Evolutionary conservation across 2,888 invertebrate species (phyloP).

Genomic region (Eutolmus rufibarbis): DNA sequence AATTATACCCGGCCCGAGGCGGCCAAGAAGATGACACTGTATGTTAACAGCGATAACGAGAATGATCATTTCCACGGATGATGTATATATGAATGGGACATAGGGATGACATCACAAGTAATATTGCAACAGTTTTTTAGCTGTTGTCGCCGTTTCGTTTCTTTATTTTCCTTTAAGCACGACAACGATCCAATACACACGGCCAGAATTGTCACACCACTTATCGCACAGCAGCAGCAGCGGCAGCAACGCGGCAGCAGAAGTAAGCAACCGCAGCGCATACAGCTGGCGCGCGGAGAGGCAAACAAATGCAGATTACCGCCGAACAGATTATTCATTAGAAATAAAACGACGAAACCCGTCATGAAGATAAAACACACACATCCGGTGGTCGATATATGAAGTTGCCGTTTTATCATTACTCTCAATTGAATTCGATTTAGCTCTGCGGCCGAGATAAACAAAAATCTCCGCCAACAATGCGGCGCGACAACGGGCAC

Average conservation of each 20-base stretch:
- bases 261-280: not conserved
- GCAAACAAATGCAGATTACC: constrained; percentile 32
- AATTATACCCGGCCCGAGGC: constrained; percentile 23
- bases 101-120: constrained; percentile 2
- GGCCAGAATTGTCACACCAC: constrained; percentile 24
- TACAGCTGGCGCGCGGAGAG: not conserved
- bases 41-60: not conserved
- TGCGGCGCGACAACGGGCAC: not conserved
- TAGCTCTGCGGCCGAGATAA: constrained; percentile 42
- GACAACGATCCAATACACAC: constrained; percentile 3
- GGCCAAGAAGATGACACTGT: not conserved
- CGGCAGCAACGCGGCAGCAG: not conserved
- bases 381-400: constrained; percentile 48
- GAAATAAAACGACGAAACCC: constrained; percentile 39
- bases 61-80: not conserved
- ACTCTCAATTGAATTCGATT: constrained; percentile 48
- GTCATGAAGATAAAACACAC: constrained; percentile 47
- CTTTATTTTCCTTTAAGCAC: not conserved
- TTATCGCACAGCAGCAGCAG: constrained; percentile 14
- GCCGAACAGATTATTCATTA: constrained; percentile 46
- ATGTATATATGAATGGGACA: not conserved
- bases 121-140: not conserved
- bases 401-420: constrained; percentile 46
- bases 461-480: not conserved
- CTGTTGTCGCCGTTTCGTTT: not conserved